Base-by-base conservation (phyloP, 2,797 vertebrate species). In the Hephaestus fuliginosus region DNA sequence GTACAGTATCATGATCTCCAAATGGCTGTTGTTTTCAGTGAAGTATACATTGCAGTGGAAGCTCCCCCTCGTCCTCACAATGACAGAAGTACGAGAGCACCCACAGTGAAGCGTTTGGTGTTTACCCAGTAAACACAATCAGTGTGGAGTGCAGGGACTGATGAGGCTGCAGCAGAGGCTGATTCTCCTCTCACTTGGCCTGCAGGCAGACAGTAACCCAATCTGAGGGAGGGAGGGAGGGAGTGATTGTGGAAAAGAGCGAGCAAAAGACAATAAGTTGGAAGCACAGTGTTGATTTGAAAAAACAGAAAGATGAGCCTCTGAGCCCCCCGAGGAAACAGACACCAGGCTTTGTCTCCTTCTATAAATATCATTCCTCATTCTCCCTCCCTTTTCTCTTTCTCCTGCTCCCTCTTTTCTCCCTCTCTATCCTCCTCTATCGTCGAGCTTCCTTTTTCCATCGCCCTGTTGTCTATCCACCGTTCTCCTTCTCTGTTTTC, bases 261-360 rank as follows among this genome's bases (percentile, higher is more conserved):
- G 53, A 78, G 85, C 39, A 10, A 78, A 86, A 90, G 90, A 90
- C 87, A 87, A 90, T 88, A 81, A 84, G 80, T 81, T 81, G 82
- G 86, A 89, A 76, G 80, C 88, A 4, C 69, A 70, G 87, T 76
- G 87, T 81, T 89, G 88, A 88, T 90, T 82, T 84, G 87, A 91
- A 90, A 83, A 87, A 90, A 86, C 62, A 88, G 88, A 92, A 88
- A 85, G 87, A 89, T 84, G 88, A 92, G 81, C 84, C 88, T 79
- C 56, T 43, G 77, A 79, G 75, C 86, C 81, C 81, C 86, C 85
- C 9, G 84, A 87, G 90, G 89, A 91, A 93, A 91, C 86, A 86
- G 86, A 91, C 89, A 89, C 83, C 78, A 88, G 89, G 89, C 94
- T 95, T 95, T 95, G 93, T 95, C 91, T 93, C 89, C 41, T 65